phyloP scores from a whole-genome alignment of 2,113 vertebrate species.

The Bufo gargarizans region DNA sequence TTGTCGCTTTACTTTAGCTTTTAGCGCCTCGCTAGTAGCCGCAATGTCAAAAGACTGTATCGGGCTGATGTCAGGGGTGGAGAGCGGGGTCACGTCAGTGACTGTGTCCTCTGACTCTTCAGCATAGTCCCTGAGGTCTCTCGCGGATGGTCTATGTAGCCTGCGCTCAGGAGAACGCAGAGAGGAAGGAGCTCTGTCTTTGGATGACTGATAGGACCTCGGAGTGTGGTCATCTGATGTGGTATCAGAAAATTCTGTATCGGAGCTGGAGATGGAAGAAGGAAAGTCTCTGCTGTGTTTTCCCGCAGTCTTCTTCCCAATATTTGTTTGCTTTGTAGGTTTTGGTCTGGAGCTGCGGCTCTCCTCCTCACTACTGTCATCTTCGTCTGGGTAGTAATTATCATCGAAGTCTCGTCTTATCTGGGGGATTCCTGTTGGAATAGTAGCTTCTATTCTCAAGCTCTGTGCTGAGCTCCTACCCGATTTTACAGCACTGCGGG shows the following conservation, averaged over 20 bases:
- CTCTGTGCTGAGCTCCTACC: constrained; percentile 61
- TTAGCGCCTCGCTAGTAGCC: constrained; percentile 66
- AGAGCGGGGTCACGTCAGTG: constrained; percentile 88
- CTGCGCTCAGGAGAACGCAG: constrained; percentile 69
- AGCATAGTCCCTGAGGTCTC: constrained; percentile 59
- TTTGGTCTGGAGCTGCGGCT: constrained; percentile 65
- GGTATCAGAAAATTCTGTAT: constrained; percentile 75
- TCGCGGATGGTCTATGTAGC: constrained; percentile 60
- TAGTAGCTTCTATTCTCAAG: constrained; percentile 61
- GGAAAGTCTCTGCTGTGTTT: constrained; percentile 69
- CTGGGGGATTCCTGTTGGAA: constrained; percentile 67
- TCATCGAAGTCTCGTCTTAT: constrained; percentile 71
- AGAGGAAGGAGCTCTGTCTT: constrained; percentile 60
- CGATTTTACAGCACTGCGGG: constrained; percentile 59
- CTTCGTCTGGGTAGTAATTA: constrained; percentile 75
- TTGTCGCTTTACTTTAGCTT: constrained; percentile 74
- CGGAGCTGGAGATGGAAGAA: constrained; percentile 73
- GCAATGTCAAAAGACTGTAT: constrained; percentile 79
- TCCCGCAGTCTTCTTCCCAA: constrained; percentile 68
- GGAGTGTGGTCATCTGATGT: constrained; percentile 67
- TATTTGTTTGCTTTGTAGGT: constrained; percentile 68
- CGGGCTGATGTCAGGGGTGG: constrained; percentile 84
- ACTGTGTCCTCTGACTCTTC: constrained; percentile 84
- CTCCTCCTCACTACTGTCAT: constrained; percentile 78
- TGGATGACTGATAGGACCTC: constrained; percentile 64